phyloP scores from a whole-genome alignment of 2,113 vertebrate genomes.

The Melanerpes formicivorus region DNA sequence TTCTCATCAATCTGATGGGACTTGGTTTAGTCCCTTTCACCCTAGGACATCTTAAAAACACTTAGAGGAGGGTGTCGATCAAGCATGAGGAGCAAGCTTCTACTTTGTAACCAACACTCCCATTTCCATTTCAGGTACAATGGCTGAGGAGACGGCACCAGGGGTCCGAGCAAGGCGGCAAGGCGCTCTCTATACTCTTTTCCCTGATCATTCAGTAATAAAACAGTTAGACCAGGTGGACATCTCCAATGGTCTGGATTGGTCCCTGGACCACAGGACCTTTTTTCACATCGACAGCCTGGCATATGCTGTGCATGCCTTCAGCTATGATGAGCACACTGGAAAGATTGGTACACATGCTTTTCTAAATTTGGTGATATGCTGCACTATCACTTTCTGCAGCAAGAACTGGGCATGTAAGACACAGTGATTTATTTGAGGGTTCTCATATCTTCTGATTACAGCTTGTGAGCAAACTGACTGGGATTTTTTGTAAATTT shows the following conservation, averaged over 20 bases:
- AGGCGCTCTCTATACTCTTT: slow-evolving; percentile 79
- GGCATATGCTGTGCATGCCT: slow-evolving; percentile 79
- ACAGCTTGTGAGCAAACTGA: not conserved
- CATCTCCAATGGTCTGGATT: slow-evolving; percentile 90
- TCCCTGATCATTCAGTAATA: slow-evolving; percentile 69
- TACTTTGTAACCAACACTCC: not conserved
- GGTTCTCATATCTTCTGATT: not conserved
- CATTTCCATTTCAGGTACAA: slow-evolving; percentile 53
- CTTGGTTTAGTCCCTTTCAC: not conserved
- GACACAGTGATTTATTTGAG: not conserved
- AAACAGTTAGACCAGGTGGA: slow-evolving; percentile 79
- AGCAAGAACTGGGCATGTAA: not conserved
- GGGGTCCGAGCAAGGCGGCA: slow-evolving; percentile 72
- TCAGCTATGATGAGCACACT: slow-evolving; percentile 79
- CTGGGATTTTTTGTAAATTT: not conserved
- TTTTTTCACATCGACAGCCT: slow-evolving; percentile 90
- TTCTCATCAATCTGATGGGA: not conserved
- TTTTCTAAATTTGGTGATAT: not conserved
- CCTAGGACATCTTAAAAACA: not conserved
- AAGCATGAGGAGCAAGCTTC: not conserved
- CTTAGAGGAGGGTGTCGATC: not conserved
- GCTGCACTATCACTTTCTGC: not conserved
- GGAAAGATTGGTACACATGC: slow-evolving; percentile 72
- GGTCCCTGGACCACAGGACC: slow-evolving; percentile 85
- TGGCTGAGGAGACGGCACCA: slow-evolving; percentile 51